Conservation (phyloP, 2,888 invertebrate species). For the Pecten maximus region DNA sequence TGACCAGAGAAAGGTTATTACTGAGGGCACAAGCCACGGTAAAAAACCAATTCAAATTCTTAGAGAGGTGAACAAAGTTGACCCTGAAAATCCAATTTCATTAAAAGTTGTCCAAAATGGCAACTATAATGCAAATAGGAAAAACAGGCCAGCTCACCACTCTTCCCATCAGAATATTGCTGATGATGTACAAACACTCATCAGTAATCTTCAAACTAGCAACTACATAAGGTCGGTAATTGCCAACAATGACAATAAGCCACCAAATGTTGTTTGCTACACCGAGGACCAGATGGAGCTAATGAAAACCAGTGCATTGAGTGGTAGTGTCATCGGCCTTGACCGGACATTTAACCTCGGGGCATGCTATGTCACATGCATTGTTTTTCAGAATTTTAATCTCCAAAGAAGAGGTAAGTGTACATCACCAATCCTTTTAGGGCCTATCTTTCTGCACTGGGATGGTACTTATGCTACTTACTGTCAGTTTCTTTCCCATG, state of each 20-base stretch:
- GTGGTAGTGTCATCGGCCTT: conserved; percentile 24
- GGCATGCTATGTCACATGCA: not conserved
- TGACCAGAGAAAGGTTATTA: too few relatives aligned
- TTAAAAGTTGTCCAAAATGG: too few relatives aligned
- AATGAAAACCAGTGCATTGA: not conserved
- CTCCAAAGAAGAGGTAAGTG: not conserved
- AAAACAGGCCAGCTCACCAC: too few relatives aligned
- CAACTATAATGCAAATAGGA: too few relatives aligned
- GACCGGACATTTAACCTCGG: too few relatives aligned
- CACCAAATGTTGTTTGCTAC: conserved; percentile 35
- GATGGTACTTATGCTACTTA: conserved; percentile 42
- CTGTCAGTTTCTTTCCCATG: conserved; percentile 35
- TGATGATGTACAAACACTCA: too few relatives aligned
- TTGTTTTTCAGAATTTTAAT: conserved; percentile 36
- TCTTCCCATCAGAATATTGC: too few relatives aligned
- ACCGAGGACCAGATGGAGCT: conserved; percentile 37
- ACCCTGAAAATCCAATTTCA: too few relatives aligned
- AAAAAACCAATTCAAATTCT: too few relatives aligned
- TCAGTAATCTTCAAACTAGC: too few relatives aligned
- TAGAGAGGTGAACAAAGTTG: too few relatives aligned
- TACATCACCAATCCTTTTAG: conserved; percentile 39
- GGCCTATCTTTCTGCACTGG: conserved; percentile 43
- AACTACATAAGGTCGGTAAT: conserved; percentile 2
- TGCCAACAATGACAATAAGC: conserved; percentile 40
- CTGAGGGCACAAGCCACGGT: too few relatives aligned